These are phyloP conservation scores for Agrochola circellaris DNA, from an alignment of 2,888 invertebrate genomes.

Conservation along the genomic window DNA sequence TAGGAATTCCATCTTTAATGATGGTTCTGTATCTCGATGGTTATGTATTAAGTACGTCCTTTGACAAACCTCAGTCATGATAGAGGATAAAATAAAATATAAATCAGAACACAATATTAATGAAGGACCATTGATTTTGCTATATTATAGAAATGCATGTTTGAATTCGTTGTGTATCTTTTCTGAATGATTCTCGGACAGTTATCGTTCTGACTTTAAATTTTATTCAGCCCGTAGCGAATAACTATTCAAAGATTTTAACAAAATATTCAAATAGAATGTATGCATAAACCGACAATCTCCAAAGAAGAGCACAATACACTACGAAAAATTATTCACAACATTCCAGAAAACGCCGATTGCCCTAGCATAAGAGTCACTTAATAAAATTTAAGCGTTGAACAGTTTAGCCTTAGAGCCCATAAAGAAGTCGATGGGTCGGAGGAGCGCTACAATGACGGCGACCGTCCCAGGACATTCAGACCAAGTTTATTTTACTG, in stretches of 20 bases:
- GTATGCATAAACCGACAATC: conserved; percentile 16
- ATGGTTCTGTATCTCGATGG: neutral
- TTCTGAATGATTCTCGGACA: conserved; percentile 14
- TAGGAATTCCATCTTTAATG: conserved; percentile 68
- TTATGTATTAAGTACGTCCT: neutral
- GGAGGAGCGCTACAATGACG: conserved; percentile 82
- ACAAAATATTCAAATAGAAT: conserved; percentile 13
- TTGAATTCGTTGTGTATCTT: neutral
- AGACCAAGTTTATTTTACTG: conserved; percentile 86
- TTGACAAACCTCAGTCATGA: neutral
- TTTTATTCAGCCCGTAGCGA: neutral
- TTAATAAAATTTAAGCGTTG: conserved; percentile 80
- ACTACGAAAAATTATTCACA: conserved; percentile 63
- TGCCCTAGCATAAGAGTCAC: conserved; percentile 68
- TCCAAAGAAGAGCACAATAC: conserved; percentile 37
- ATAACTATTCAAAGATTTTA: conserved; percentile 53
- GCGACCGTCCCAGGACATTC: conserved; percentile 81
- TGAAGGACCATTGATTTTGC: conserved; percentile 4
- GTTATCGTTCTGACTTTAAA: neutral
- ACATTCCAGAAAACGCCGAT: conserved; percentile 64
- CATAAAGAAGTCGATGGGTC: conserved; percentile 80
- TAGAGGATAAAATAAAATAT: neutral
- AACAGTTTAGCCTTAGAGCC: conserved; percentile 81
- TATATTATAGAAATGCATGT: neutral
- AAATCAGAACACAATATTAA: neutral